Evolutionary conservation across 2,797 vertebrate species (phyloP).

Genomic region (Sebastes diploproa): DNA sequence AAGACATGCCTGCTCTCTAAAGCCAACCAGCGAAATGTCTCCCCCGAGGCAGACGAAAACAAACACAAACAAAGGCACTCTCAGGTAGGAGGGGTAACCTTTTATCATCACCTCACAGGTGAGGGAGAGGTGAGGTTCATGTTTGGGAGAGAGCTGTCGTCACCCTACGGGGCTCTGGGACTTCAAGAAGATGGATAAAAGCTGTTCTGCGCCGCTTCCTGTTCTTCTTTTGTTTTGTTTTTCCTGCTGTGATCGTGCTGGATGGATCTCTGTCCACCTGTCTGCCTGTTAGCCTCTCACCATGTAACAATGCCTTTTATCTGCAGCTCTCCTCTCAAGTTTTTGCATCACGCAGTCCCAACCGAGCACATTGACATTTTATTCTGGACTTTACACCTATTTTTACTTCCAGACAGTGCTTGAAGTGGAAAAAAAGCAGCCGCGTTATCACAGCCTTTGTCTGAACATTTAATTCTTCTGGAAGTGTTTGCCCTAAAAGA

Average conservation of each 20-base stretch:
- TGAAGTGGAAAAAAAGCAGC: too few relatives aligned
- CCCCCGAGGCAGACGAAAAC: slow-evolving; percentile 34
- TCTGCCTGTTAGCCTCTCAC: background rate
- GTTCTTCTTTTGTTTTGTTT: background rate
- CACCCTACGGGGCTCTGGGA: slow-evolving; percentile 11
- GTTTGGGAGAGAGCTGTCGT: slow-evolving; percentile 20
- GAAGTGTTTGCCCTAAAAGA: too few relatives aligned
- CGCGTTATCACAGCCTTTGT: too few relatives aligned
- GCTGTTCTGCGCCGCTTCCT: background rate
- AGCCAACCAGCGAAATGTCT: background rate
- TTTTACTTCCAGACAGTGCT: background rate
- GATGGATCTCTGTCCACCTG: background rate
- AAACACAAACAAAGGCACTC: slow-evolving; percentile 18
- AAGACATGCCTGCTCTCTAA: slow-evolving; percentile 23
- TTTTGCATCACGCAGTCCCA: background rate
- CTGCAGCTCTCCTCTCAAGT: background rate
- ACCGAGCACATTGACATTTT: background rate
- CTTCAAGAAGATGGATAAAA: background rate
- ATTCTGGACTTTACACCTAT: background rate
- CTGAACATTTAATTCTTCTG: too few relatives aligned
- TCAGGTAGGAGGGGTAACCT: slow-evolving; percentile 41
- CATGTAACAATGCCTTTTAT: background rate
- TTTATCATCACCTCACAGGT: slow-evolving; percentile 24
- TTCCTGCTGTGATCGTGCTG: background rate
- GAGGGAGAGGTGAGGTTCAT: slow-evolving; percentile 20